These are phyloP conservation scores for Charina bottae DNA, from an alignment of 2,113 vertebrate genomes.

Conservation along the genomic window DNA sequence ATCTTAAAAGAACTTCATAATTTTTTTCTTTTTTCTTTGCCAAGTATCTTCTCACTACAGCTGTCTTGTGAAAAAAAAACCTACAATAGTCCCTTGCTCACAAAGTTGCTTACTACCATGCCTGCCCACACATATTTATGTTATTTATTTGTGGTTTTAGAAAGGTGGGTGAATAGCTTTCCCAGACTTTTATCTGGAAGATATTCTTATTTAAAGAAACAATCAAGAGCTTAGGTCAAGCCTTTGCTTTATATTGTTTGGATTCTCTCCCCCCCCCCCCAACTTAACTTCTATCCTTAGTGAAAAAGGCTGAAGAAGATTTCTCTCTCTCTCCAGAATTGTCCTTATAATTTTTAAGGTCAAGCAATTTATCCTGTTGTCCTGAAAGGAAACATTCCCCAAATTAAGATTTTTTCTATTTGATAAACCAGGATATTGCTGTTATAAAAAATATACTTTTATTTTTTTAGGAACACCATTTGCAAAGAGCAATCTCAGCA, in stretches of 20 bases:
- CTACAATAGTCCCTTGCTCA: neutral
- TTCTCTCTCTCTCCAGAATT: neutral
- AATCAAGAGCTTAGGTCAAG: neutral
- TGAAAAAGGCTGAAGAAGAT: neutral
- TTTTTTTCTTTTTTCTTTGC: neutral
- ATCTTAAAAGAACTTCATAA: neutral
- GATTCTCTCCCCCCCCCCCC: neutral
- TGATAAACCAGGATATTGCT: neutral
- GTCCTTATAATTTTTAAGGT: neutral
- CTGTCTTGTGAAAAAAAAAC: neutral
- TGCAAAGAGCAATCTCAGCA: slow-evolving; percentile 93
- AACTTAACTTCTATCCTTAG: neutral
- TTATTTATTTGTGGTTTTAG: slow-evolving; percentile 14
- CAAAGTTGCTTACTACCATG: neutral
- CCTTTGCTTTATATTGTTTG: neutral
- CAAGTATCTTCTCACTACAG: neutral
- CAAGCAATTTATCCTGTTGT: neutral
- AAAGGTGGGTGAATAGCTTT: neutral
- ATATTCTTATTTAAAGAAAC: neutral
- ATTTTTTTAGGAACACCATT: slow-evolving; percentile 89
- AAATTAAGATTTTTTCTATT: neutral
- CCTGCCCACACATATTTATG: neutral
- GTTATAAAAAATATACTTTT: neutral
- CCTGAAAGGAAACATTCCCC: neutral
- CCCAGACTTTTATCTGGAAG: neutral